Evolutionary conservation across 2,888 invertebrate genomes (phyloP).

Genomic region (Agrotis puta): DNA sequence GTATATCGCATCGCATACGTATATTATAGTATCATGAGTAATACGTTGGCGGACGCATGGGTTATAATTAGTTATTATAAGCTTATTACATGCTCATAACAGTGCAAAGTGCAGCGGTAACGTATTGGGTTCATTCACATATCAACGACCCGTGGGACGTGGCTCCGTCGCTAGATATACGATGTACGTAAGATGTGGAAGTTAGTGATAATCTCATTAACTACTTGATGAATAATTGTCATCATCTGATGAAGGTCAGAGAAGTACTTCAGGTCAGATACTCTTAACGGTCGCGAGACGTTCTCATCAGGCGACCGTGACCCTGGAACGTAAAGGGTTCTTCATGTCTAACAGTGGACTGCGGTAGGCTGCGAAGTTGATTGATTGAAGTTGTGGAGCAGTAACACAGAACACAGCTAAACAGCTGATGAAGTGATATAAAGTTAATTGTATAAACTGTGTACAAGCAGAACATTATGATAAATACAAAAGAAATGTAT

Average conservation of each 20-base stretch:
- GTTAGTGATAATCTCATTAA: background rate
- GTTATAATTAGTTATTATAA: conserved; percentile 60
- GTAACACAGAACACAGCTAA: background rate
- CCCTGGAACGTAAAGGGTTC: too few relatives aligned
- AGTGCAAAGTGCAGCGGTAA: conserved; percentile 61
- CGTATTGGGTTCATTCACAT: conserved; percentile 59
- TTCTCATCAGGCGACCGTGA: too few relatives aligned
- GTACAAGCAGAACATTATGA: conserved; percentile 14
- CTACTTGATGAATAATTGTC: background rate
- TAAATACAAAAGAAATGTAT: conserved; percentile 13
- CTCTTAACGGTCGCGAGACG: too few relatives aligned
- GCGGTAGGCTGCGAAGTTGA: background rate
- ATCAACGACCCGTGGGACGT: conserved; percentile 17
- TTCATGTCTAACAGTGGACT: too few relatives aligned
- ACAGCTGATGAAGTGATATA: background rate
- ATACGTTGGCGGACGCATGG: conserved; percentile 35
- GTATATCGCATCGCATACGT: conserved; percentile 1
- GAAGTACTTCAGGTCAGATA: too few relatives aligned
- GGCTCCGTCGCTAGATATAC: background rate
- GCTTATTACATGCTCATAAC: conserved; percentile 40
- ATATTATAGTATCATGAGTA: conserved; percentile 41
- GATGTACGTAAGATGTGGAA: background rate
- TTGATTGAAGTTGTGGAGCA: background rate
- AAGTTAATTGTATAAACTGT: background rate
- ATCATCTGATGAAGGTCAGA: background rate